These are phyloP conservation scores for Trypoxylon attenuatum DNA, from an alignment of 2,888 invertebrate genomes.

Conservation along the genomic window DNA sequence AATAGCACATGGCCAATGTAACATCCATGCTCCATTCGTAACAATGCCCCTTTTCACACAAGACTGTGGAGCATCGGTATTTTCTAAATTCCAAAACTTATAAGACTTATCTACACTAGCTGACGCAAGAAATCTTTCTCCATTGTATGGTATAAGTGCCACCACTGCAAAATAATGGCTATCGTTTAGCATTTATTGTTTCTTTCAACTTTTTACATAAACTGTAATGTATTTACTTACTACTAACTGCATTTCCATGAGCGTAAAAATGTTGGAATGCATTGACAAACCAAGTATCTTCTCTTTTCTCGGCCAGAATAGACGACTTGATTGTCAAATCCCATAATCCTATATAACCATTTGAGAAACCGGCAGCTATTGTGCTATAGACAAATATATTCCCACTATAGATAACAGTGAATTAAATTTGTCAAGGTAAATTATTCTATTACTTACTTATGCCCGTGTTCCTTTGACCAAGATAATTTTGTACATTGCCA, in stretches of 20 bases:
- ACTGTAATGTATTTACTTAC: constrained; percentile 76
- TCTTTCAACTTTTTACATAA: no score
- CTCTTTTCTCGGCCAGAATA: constrained; percentile 73
- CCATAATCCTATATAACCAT: constrained; percentile 81
- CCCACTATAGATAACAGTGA: constrained; percentile 34
- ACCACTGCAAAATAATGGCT: constrained; percentile 65
- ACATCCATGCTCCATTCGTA: constrained; percentile 76
- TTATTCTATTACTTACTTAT: constrained; percentile 59
- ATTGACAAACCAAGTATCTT: constrained; percentile 75
- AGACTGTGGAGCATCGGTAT: constrained; percentile 71
- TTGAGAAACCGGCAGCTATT: constrained; percentile 82
- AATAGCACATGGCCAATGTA: constrained; percentile 76
- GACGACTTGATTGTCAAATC: constrained; percentile 77
- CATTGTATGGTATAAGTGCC: constrained; percentile 75
- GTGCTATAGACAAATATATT: constrained; percentile 55
- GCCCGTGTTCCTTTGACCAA: constrained; percentile 70
- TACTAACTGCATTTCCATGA: constrained; percentile 78
- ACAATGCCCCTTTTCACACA: constrained; percentile 72
- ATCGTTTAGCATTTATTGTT: no score
- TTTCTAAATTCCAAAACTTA: constrained; percentile 83
- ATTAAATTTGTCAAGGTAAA: background rate
- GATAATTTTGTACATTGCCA: constrained; percentile 69
- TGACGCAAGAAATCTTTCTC: constrained; percentile 81
- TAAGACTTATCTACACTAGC: constrained; percentile 81
- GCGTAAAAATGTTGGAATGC: constrained; percentile 79